These are phyloP conservation scores for pig (Sus scrofa) DNA, from an alignment of 2,113 vertebrate species.

Conservation along the genomic window T2T-Sscrofa CM000826.6:29103001-29103500, in stretches of 20 bases:
- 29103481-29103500: background rate
- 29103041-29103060: background rate
- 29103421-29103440: background rate
- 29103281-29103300: background rate
- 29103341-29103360: background rate
- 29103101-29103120: background rate
- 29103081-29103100: background rate
- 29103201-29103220: background rate
- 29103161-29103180: background rate
- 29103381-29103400: accelerated
- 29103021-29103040: background rate
- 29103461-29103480: background rate
- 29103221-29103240: background rate
- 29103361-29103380: too few species aligned
- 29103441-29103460: background rate
- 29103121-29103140: background rate
- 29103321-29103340: accelerated
- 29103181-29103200: background rate
- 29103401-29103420: too few species aligned
- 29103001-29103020: background rate
- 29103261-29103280: background rate
- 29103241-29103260: background rate
- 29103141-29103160: background rate
- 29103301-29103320: background rate
- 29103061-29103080: background rate